Evolutionary conservation across 2,888 invertebrate species (phyloP), one percentile per base, ranked within the genome.

Genomic region (Campoplex capitator): DNA sequence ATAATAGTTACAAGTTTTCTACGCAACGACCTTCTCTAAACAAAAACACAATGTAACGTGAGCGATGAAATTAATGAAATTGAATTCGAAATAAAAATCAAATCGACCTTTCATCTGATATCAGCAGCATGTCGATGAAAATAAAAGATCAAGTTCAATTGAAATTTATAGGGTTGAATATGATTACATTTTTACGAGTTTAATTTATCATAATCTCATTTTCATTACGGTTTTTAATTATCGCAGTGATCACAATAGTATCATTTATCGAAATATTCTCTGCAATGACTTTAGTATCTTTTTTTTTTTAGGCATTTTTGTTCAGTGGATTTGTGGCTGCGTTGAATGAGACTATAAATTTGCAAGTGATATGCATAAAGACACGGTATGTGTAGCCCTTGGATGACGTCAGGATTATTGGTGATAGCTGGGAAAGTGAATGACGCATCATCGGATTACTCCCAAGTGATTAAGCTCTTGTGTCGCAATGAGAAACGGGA

Each of bases 371-470:
- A 42, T 68, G n/a, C 68, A 6, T n/a, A 35, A 76, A 35, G 16
- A 48, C 13, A 38, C 9, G 67, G 16, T 42, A 38, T 23, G 54
- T 48, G 73, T 23, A 58, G 45, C 13, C 28, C 3, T 23, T 9
- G 62, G n/a, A 32, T 51, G 73, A 80, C 67, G 65, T 76, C 71
- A 67, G 71, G 67, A 83, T 86, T 83, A 86, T 54, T 42, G 71
- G 65, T 48, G 73, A 62, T 86, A 51, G 76, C 35, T 80, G 80
- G 71, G 48, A 58, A 75, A 83, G 79, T 75, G 85, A 86, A 88
- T 83, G 82, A 86, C 88, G 87, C 87, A 87, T 89, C 71, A 83
- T 86, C 73, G 80, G 68, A 78, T 84, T 84, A 80, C 73, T 56
- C 48, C 32, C 42, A 79, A 88, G 79, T 82, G 86, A 83, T 82